These are phyloP conservation scores for Pongo pygmaeus DNA, from an alignment of 2,113 vertebrate species.

Conservation along the genomic window DNA sequence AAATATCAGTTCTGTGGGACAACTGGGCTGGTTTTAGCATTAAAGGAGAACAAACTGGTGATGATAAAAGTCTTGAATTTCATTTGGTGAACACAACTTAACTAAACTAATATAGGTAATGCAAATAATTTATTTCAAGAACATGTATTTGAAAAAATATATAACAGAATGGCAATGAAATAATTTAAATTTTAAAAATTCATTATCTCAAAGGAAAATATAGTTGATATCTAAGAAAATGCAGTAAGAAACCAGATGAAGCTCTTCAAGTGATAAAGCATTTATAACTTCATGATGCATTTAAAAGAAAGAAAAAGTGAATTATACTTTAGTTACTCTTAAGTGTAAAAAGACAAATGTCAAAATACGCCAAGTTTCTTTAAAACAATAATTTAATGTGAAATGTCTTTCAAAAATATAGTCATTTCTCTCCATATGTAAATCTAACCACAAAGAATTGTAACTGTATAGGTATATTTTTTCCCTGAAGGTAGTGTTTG, in stretches of 20 bases:
- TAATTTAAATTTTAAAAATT: not conserved
- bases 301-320: slow-evolving; percentile 15
- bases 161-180: not conserved
- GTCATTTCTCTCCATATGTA: not conserved
- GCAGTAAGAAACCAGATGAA: not conserved
- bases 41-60: not conserved
- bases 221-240: not conserved
- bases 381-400: not conserved
- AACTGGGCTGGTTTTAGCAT: not conserved
- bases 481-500: not conserved
- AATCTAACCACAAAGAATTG: not conserved
- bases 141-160: not conserved
- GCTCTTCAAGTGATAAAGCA: not conserved
- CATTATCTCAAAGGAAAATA: not conserved
- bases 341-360: not conserved
- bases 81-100: not conserved
- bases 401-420: not conserved
- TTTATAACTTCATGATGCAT: not conserved
- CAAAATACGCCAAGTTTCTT: not conserved
- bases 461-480: not conserved
- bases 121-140: not conserved
- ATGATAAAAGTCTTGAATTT: not conserved
- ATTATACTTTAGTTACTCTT: not conserved
- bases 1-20: too few species aligned
- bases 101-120: not conserved